Base-by-base conservation (phyloP, 2,113 vertebrate genomes). In the Halcyon senegalensis region DNA sequence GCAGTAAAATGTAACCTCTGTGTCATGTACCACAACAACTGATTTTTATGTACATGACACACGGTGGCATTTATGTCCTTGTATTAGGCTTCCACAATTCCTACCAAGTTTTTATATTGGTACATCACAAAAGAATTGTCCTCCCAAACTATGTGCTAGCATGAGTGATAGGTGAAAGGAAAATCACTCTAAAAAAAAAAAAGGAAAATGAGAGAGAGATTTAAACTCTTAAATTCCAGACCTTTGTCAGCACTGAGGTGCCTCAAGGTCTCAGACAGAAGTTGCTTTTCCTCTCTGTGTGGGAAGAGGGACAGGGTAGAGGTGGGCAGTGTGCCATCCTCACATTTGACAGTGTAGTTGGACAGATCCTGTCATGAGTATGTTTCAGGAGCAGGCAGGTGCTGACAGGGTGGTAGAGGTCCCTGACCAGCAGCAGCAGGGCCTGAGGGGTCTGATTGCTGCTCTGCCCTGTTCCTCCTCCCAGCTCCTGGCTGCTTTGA, bases 211-310 rank as follows among this genome's bases (percentile, higher is more conserved):
- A 27, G 11, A 46, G 9, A 69, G 7, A 51, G 1, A 20, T 39
- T 67, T 60, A 64, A 88, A 35, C 7, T 23, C 8, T 44, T 70
- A 31, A 48, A 66, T 16, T 59, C 60, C 46, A 92, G 51, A 50
- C 6, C 9, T 78, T 67, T 21, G 24, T 78, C 30, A 66, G n/a
- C 20, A 46, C 19, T 41, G 17, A 19, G 37, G 21, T 19, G 51
- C 30, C 44, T 77, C 50, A 41, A 31, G 14, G 6, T 55, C 59
- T 66, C 53, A 50, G 24, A 37, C 3, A 50, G 1, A 5, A 84
- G 28, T 3, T 11, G 11, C 6, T 74, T 63, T 89, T 78, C 1
- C 0, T 2, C 19, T 60, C 23, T 0, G 0, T 30, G 2, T n/a
- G 16, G 56, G 31, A 78, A 64, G 44, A 68, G 46, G 13, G 14